These are phyloP conservation scores for Drosophila siamana DNA, from an alignment of 2,888 invertebrate species.

Conservation along the genomic window DNA sequence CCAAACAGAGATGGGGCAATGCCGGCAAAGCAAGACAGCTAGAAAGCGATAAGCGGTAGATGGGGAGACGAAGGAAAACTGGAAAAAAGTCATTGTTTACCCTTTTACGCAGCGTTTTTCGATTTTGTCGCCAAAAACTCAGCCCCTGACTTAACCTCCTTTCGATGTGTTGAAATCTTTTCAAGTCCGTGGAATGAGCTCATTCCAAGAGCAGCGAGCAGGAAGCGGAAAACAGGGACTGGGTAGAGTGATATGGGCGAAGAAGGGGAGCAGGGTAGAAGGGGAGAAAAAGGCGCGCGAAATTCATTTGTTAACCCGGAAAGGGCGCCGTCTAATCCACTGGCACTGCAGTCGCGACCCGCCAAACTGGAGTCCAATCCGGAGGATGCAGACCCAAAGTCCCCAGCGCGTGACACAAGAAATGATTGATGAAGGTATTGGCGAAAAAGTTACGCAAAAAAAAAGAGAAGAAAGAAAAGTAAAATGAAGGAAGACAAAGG, in stretches of 20 bases:
- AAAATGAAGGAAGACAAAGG: slow-evolving; percentile 26
- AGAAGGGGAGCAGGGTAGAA: neutral
- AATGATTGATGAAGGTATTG: slow-evolving; percentile 79
- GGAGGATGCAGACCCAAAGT: slow-evolving; percentile 62
- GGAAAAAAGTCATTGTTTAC: slow-evolving; percentile 68
- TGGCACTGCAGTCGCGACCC: slow-evolving; percentile 68
- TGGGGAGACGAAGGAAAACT: slow-evolving; percentile 11
- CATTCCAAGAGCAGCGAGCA: neutral
- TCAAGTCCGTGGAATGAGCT: slow-evolving; percentile 43
- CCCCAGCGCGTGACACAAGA: slow-evolving; percentile 71
- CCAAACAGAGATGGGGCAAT: slow-evolving; percentile 21
- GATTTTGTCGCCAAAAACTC: slow-evolving; percentile 48
- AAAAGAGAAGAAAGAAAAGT: slow-evolving; percentile 26
- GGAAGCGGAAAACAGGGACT: neutral
- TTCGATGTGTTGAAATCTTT: slow-evolving; percentile 67
- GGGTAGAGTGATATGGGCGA: neutral
- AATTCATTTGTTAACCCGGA: slow-evolving; percentile 78
- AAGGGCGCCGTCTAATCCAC: slow-evolving; percentile 72
- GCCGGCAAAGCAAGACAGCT: neutral
- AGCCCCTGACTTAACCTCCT: slow-evolving; percentile 29
- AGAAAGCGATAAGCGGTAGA: too few relatives aligned
- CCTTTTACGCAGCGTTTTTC: slow-evolving; percentile 64
- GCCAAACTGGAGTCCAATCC: slow-evolving; percentile 39
- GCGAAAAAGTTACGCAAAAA: slow-evolving; percentile 48
- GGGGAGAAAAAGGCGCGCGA: slow-evolving; percentile 56